A percentile compares a stretch with the other conserved stretches of the same genome.
These are phyloP conservation scores for Ivindomyrus marchei DNA, from an alignment of 2,113 vertebrate species.

Conservation along the genomic window DNA sequence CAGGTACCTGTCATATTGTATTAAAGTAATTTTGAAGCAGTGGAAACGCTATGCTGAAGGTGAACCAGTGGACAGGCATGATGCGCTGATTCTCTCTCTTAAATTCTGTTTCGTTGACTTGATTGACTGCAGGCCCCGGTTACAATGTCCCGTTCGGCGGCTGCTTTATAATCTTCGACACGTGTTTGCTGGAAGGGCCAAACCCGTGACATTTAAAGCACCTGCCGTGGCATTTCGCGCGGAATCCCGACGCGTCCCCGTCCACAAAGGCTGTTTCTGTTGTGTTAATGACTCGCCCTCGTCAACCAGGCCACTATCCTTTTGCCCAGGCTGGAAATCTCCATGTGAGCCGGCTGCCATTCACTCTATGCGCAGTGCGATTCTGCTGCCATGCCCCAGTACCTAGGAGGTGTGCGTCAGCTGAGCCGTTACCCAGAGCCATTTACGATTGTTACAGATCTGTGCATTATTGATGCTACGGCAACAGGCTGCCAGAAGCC, in stretches of 20 bases:
- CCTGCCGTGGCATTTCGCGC: background rate
- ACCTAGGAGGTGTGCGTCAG: background rate
- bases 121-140: background rate
- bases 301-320: background rate
- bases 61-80: background rate
- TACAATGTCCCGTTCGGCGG: background rate
- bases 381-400: background rate
- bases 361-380: background rate
- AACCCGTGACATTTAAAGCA: conserved; percentile 10
- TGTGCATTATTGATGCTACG: background rate
- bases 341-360: background rate
- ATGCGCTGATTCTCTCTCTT: background rate
- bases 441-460: background rate
- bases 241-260: background rate
- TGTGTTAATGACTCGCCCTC: conserved; percentile 1
- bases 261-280: conserved; percentile 1
- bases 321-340: background rate
- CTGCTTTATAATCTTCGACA: background rate
- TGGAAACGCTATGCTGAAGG: background rate
- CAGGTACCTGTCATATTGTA: conserved; percentile 17
- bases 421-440: background rate
- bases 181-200: background rate
- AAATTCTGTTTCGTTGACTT: background rate
- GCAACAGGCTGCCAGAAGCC: background rate
- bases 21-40: conserved; percentile 26